Evolutionary conservation across 2,113 vertebrate genomes (phyloP).

Genomic region (Plecotus auritus): DNA sequence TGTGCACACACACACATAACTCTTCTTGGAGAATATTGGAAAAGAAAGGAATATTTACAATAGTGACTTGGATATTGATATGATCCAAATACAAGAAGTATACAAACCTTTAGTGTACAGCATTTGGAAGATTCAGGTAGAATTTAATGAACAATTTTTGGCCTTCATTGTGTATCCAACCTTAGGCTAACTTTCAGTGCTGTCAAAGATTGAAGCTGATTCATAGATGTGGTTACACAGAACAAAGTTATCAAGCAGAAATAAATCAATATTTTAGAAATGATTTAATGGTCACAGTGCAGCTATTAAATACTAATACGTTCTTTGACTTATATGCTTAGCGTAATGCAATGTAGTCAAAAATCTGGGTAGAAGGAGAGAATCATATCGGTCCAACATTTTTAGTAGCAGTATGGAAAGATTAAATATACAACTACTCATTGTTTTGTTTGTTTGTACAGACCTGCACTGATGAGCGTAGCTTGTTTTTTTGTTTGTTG

Average conservation of each 20-base stretch:
- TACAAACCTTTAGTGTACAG: not conserved
- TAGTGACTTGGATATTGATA: not conserved
- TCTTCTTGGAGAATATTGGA: not conserved
- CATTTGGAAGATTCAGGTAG: not conserved
- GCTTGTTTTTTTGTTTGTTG: not conserved
- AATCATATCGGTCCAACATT: rapidly evolving
- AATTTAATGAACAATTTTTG: not conserved
- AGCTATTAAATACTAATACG: not conserved
- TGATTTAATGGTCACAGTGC: not conserved
- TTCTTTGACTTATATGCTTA: not conserved
- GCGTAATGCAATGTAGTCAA: rapidly evolving
- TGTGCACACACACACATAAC: not conserved
- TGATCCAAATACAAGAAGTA: not conserved
- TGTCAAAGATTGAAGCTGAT: not conserved
- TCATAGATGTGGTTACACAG: not conserved
- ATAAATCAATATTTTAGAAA: not conserved
- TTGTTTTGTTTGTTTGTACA: not conserved
- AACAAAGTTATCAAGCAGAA: not conserved
- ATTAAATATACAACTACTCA: not conserved
- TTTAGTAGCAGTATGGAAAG: not conserved
- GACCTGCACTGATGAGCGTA: not conserved
- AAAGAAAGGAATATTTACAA: not conserved
- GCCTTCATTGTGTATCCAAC: not conserved
- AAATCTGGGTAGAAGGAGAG: not conserved
- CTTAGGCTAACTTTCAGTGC: not conserved